phyloP scores from a whole-genome alignment of 2,113 vertebrate genomes.

The Aptenodytes patagonicus region DNA sequence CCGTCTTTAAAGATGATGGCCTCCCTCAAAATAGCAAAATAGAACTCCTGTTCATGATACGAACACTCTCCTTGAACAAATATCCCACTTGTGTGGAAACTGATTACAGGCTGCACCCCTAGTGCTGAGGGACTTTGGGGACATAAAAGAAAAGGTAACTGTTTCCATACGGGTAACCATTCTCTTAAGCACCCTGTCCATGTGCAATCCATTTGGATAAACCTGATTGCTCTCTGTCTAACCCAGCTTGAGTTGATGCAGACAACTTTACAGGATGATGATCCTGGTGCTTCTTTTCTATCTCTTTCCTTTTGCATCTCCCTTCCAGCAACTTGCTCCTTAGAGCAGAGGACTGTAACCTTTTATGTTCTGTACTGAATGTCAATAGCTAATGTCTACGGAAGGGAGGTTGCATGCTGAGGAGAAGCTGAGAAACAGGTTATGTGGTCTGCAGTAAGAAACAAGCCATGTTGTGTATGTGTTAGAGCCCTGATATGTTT shows the following conservation, averaged over 20 bases:
- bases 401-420: background rate
- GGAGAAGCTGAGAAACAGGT: background rate
- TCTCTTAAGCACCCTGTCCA: background rate
- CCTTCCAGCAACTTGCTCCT: background rate
- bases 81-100: background rate
- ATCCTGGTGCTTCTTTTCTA: background rate
- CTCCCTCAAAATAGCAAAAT: background rate
- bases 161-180: background rate
- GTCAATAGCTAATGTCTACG: background rate
- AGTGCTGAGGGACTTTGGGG: background rate
- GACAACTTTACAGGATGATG: background rate
- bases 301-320: background rate
- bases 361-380: background rate
- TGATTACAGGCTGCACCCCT: background rate
- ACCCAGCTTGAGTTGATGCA: background rate
- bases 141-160: background rate
- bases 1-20: background rate
- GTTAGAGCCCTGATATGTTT: background rate
- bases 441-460: background rate
- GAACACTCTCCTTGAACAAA: background rate
- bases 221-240: background rate
- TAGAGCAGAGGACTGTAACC: background rate
- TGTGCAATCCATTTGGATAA: background rate
- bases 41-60: background rate
- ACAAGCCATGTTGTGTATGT: background rate